A percentile compares a stretch with the other conserved stretches of the same genome.
phyloP scores from a whole-genome alignment of 2,888 invertebrate genomes.

The Tyria jacobaeae region DNA sequence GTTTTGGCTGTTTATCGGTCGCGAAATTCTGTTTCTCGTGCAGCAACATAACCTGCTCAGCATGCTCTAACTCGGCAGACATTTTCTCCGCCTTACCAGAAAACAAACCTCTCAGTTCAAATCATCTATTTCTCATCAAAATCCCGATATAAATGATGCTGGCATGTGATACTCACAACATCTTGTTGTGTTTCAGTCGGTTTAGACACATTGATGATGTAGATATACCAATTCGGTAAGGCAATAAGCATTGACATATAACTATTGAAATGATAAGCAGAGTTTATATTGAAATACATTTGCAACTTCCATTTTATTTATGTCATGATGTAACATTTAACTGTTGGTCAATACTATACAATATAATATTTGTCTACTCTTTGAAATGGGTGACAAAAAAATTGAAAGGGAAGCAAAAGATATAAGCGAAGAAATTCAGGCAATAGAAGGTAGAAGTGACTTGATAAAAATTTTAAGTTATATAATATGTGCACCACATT shows the following conservation, averaged over 20 bases:
- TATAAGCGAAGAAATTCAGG: neutral
- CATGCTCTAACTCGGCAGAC: slow-evolving; percentile 84
- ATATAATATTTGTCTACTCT: neutral
- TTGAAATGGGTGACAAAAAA: neutral
- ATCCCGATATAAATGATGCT: slow-evolving; percentile 70
- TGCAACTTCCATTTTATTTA: slow-evolving; percentile 6
- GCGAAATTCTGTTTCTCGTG: slow-evolving; percentile 81
- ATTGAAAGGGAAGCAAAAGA: neutral
- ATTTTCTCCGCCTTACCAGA: slow-evolving; percentile 84
- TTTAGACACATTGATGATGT: slow-evolving; percentile 62
- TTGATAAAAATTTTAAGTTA: neutral
- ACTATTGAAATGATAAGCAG: slow-evolving; percentile 35
- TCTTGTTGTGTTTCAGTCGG: slow-evolving; percentile 58
- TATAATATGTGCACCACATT: neutral
- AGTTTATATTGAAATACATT: slow-evolving; percentile 19
- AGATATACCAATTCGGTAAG: slow-evolving; percentile 35
- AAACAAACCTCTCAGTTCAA: slow-evolving; percentile 82
- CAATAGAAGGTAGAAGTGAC: neutral
- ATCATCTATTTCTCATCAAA: slow-evolving; percentile 54
- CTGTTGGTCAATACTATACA: neutral
- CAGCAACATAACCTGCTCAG: slow-evolving; percentile 85
- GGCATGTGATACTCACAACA: slow-evolving; percentile 68
- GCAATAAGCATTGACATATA: slow-evolving; percentile 47
- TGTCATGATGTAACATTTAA: neutral
- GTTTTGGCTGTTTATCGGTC: slow-evolving; percentile 67